These are phyloP conservation scores for Eupleurogrammus muticus DNA, from an alignment of 2,797 vertebrate species.

Conservation along the genomic window DNA sequence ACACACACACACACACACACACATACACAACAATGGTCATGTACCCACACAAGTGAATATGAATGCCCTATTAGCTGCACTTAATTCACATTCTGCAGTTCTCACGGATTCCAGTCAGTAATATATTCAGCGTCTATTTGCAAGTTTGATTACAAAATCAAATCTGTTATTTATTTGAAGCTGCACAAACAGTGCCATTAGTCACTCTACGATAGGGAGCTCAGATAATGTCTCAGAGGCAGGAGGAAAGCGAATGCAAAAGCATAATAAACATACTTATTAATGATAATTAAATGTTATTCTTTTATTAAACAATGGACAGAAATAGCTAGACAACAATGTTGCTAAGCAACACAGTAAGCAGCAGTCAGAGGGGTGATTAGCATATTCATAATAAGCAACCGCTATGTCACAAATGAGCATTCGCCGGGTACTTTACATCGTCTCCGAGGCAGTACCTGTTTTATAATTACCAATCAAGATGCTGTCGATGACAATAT, in stretches of 20 bases:
- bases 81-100: constrained; percentile 8
- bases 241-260: constrained; percentile 26
- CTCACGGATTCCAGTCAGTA: constrained; percentile 3
- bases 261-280: constrained; percentile 32
- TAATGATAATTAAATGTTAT: constrained; percentile 38
- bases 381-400: constrained; percentile 49
- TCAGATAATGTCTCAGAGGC: constrained; percentile 8
- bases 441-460: not conserved
- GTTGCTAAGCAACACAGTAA: constrained; percentile 53
- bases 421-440: constrained; percentile 27
- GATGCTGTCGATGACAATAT: not conserved
- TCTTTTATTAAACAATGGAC: constrained; percentile 42
- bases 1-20: constrained; percentile 6
- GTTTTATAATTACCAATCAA: constrained; percentile 20
- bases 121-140: constrained; percentile 17
- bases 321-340: constrained; percentile 21
- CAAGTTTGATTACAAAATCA: constrained; percentile 46
- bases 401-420: constrained; percentile 27
- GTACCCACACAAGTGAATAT: not conserved
- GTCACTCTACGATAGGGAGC: constrained; percentile 16
- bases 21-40: not conserved
- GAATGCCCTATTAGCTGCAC: not conserved
- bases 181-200: constrained; percentile 8
- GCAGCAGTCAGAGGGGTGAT: constrained; percentile 36
- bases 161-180: constrained; percentile 29